Conservation (phyloP, 1,140 invertebrate species). For the Eulimnadia texana region DNA sequence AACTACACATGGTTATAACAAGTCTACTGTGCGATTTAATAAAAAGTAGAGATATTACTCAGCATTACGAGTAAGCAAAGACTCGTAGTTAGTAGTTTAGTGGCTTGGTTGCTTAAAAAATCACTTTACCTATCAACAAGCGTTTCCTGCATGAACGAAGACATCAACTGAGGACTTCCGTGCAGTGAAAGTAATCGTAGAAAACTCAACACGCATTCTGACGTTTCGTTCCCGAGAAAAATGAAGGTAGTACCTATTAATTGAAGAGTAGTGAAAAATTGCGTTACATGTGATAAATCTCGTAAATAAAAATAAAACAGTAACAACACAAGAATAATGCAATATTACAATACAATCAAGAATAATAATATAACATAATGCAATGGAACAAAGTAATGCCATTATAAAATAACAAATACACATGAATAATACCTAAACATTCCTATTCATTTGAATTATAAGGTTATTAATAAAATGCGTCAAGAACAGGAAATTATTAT, state of each 20-base stretch:
- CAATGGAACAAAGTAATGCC: too few species aligned
- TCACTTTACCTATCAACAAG: not conserved
- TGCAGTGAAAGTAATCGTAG: not conserved
- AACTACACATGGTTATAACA: not conserved
- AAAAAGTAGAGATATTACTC: not conserved
- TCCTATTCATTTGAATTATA: too few species aligned
- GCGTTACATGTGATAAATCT: too few species aligned
- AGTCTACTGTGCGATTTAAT: not conserved
- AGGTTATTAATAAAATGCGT: too few species aligned
- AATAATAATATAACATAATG: too few species aligned
- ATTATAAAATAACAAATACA: too few species aligned
- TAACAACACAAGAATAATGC: too few species aligned
- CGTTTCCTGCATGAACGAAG: not conserved
- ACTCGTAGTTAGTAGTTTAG: not conserved
- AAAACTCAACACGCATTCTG: conserved; percentile 1
- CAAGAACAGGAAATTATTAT: too few species aligned
- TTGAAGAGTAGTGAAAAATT: too few species aligned
- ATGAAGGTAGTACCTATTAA: not conserved
- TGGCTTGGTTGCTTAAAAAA: conserved; percentile 3
- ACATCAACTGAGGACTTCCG: not conserved
- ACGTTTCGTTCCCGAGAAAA: not conserved
- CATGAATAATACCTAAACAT: too few species aligned
- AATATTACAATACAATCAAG: too few species aligned
- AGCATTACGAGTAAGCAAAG: not conserved
- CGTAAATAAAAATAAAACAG: too few species aligned